Evolutionary conservation across 2,113 vertebrate genomes (phyloP).

Genomic region (Odobenus rosmarus): DNA sequence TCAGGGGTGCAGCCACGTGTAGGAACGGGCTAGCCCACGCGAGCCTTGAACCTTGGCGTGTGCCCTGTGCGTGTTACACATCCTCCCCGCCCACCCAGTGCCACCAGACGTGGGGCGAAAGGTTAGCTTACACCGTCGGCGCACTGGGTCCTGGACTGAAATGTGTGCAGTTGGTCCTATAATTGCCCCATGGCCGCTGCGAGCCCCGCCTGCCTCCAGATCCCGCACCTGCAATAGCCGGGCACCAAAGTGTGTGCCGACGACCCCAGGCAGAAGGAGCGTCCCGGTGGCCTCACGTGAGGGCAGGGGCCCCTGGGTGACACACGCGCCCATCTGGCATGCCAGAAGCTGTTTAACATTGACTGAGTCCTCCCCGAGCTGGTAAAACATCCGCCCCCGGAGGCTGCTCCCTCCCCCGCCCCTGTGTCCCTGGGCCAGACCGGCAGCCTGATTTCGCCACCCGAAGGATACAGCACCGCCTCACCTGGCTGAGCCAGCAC

Average conservation of each 20-base stretch:
- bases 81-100: rapidly evolving
- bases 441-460: not conserved
- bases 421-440: not conserved
- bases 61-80: rapidly evolving
- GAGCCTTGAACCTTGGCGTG: not conserved
- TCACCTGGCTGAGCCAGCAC: not conserved
- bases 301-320: not conserved
- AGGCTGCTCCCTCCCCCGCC: not conserved
- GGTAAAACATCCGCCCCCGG: not conserved
- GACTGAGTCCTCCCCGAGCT: conserved; percentile 14
- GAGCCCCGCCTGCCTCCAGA: not conserved
- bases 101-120: rapidly evolving
- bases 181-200: rapidly evolving
- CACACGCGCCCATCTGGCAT: not conserved
- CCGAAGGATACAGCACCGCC: not conserved
- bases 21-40: rapidly evolving
- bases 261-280: not conserved
- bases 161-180: rapidly evolving
- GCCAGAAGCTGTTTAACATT: conserved; percentile 62
- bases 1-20: rapidly evolving
- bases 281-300: not conserved
- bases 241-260: rapidly evolving
- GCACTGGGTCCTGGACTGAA: rapidly evolving
- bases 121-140: rapidly evolving
- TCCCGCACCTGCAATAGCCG: rapidly evolving